phyloP scores from a whole-genome alignment of 2,797 vertebrate species.

The Carduelis carduelis region DNA sequence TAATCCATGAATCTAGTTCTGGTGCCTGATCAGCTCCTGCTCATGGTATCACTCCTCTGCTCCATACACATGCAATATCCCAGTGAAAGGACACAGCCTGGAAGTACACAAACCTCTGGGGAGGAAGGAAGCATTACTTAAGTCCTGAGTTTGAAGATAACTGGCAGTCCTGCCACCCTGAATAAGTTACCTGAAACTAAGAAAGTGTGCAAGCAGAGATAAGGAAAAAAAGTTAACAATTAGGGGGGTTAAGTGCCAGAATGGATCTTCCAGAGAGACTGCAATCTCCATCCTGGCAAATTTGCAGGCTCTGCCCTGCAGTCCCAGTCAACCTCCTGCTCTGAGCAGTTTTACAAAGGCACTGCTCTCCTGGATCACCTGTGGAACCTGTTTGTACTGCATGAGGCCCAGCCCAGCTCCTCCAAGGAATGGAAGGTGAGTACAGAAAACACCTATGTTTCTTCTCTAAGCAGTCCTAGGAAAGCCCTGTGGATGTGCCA shows the following conservation, averaged over 20 bases:
- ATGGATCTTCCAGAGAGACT: not conserved
- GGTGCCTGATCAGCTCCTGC: not conserved
- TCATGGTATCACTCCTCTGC: not conserved
- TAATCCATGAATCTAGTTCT: not conserved
- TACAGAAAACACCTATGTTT: not conserved
- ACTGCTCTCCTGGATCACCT: not conserved
- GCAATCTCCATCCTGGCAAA: not conserved
- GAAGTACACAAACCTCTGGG: not conserved
- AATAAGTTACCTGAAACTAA: not conserved
- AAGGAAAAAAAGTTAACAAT: not conserved
- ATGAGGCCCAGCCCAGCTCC: not conserved
- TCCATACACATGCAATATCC: not conserved
- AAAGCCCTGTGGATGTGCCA: not conserved
- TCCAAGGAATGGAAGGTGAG: not conserved
- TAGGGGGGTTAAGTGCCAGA: not conserved
- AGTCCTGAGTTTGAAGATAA: not conserved
- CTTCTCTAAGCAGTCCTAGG: not conserved
- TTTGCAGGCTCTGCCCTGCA: not conserved
- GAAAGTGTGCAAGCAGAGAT: not conserved
- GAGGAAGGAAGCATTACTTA: not conserved
- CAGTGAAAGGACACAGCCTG: not conserved
- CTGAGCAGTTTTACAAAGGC: not conserved
- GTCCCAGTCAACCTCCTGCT: not conserved
- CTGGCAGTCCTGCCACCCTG: not conserved
- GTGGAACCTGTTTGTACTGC: not conserved